These are phyloP conservation scores for Nemapogon koenigi DNA, from an alignment of 2,888 invertebrate species.

Conservation along the genomic window DNA sequence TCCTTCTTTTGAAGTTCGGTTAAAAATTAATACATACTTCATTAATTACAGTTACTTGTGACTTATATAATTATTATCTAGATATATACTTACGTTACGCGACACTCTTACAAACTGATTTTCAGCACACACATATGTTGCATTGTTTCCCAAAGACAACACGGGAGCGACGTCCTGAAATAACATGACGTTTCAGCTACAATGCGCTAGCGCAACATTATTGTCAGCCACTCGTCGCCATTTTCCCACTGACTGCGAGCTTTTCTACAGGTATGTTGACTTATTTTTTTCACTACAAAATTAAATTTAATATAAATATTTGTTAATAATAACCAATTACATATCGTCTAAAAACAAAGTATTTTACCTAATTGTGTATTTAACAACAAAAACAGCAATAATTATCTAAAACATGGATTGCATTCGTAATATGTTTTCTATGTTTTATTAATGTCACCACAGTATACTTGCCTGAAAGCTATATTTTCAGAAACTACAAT, in stretches of 20 bases:
- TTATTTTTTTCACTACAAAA: conserved; percentile 15
- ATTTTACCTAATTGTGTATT: no score
- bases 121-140: no score
- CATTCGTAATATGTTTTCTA: conserved; percentile 58
- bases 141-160: conserved; percentile 5
- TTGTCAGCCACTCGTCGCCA: conserved; percentile 47
- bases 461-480: neutral
- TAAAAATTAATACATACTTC: no score
- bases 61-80: no score
- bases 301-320: conserved; percentile 31
- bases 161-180: conserved; percentile 64
- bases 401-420: conserved; percentile 48
- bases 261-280: conserved; percentile 57
- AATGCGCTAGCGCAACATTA: conserved; percentile 38
- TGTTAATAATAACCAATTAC: conserved; percentile 37
- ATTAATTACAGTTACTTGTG: no score
- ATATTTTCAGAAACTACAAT: neutral
- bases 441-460: conserved; percentile 1
- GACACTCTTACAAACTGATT: no score
- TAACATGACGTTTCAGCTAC: conserved; percentile 52
- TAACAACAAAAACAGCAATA: no score
- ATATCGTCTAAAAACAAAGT: conserved; percentile 26
- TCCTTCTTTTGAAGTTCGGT: no score
- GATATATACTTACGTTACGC: no score
- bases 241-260: conserved; percentile 57